Evolutionary conservation across 2,113 vertebrate species (phyloP).

Genomic region (Phaethon lepturus): DNA sequence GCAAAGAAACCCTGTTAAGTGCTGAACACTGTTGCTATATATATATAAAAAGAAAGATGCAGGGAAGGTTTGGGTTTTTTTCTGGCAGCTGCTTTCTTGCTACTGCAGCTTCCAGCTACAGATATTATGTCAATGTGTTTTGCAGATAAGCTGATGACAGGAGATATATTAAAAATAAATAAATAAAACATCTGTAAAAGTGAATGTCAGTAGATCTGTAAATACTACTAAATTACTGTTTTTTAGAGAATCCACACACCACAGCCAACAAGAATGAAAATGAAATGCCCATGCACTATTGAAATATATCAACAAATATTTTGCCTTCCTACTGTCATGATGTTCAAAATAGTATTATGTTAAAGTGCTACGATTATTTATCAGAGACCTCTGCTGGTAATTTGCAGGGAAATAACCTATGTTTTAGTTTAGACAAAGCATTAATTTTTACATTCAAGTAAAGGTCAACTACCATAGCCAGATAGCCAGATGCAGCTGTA

Average conservation of each 20-base stretch:
- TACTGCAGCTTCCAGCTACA: not conserved
- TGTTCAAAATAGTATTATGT: not conserved
- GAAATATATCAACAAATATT: not conserved
- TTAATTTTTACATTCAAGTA: slow-evolving; percentile 44
- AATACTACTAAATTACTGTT: not conserved
- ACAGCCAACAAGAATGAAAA: not conserved
- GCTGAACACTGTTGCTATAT: not conserved
- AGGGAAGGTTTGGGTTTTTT: not conserved
- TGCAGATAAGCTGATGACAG: not conserved
- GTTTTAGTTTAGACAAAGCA: slow-evolving; percentile 41
- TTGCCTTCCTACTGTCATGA: not conserved
- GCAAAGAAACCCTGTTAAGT: not conserved
- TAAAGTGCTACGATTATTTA: not conserved
- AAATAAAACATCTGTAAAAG: not conserved
- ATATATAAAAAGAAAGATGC: not conserved
- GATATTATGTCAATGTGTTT: not conserved
- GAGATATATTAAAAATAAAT: not conserved
- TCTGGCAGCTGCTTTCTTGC: not conserved
- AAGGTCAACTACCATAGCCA: slow-evolving; percentile 42
- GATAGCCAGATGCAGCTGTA: slow-evolving; percentile 6
- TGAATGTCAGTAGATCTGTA: not conserved
- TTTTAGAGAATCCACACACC: not conserved
- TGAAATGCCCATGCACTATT: not conserved
- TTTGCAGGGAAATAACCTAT: not conserved
- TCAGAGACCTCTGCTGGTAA: not conserved